Base-by-base conservation (phyloP, 2,113 vertebrate species). In the Thamnaconus septentrionalis region DNA sequence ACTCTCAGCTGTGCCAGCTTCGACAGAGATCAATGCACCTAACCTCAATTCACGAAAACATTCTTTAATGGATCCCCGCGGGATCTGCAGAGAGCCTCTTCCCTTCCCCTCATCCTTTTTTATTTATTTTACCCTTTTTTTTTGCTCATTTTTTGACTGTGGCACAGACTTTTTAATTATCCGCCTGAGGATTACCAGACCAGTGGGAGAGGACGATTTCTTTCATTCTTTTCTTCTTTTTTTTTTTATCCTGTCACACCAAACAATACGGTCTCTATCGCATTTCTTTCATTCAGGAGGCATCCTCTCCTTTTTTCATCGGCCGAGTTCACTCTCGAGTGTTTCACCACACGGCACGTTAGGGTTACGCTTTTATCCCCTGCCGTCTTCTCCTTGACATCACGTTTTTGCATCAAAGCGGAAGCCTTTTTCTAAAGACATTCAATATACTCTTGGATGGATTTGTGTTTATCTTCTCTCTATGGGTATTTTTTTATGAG, bases 21-120 rank as follows among this genome's bases (percentile, higher is more conserved):
- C 82, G 87, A 90, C 90, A 91, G 89, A 93, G 92, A 93, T 93
- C 91, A 92, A 92, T 92, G 91, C 90, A 86, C 89, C 89, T 91
- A 90, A 92, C 92, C 91, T 91, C 91, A 87, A 89, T 91, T 90
- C 90, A 89, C 89, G 88, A 90, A 91, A 91, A 92, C 90, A 91
- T 91, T 88, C 88, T 91, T 91, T 92, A 92, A 93, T 92, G 89
- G 91, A 89, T 90, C 81, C 91, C 90, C 90, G 11, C 54, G 82
- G 90, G 92, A 89, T 77, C 75, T 56, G 72, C 43, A 53, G 66
- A 63, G 68, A 85, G 87, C 79, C 64, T 88, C 85, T 79, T 88
- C 76, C 75, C 70, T 78, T 78, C 80, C 78, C 69, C 59, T 62
- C 47, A 62, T 71, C 18, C 18, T 89, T 88, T 88, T 91, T 91